Conservation (phyloP, 2,888 invertebrate species). For the Athrips mouffetella region DNA sequence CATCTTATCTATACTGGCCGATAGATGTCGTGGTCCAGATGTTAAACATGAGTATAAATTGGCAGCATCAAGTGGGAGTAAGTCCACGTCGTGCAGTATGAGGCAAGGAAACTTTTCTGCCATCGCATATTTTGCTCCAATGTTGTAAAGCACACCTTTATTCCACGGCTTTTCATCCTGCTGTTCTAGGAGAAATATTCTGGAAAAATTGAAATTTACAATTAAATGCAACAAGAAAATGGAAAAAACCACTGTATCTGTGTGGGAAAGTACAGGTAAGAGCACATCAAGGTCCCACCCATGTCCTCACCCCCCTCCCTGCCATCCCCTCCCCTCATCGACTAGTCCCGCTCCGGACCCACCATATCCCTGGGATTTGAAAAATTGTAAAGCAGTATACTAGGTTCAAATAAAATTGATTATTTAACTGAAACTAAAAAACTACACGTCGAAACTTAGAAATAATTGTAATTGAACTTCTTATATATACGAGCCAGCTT, state of each 20-base stretch:
- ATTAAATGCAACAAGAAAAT: background rate
- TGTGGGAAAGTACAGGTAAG: background rate
- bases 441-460: no score
- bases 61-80: constrained; percentile 87
- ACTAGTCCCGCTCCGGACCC: no score
- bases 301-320: no score
- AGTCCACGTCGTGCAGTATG: constrained; percentile 93
- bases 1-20: constrained; percentile 90
- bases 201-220: constrained; percentile 34
- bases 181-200: constrained; percentile 91
- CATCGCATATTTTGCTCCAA: constrained; percentile 87
- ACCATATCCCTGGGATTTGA: no score
- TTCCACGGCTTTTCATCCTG: constrained; percentile 88
- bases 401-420: no score
- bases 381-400: no score
- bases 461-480: no score
- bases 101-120: constrained; percentile 87
- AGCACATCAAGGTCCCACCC: background rate
- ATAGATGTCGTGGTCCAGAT: constrained; percentile 90
- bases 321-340: no score
- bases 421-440: no score
- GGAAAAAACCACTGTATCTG: background rate
- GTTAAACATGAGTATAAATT: constrained; percentile 89
- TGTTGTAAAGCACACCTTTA: constrained; percentile 91
- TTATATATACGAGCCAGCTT: no score